phyloP scores from a whole-genome alignment of 2,888 invertebrate genomes.

The Lasioglossum oenotherae region DNA sequence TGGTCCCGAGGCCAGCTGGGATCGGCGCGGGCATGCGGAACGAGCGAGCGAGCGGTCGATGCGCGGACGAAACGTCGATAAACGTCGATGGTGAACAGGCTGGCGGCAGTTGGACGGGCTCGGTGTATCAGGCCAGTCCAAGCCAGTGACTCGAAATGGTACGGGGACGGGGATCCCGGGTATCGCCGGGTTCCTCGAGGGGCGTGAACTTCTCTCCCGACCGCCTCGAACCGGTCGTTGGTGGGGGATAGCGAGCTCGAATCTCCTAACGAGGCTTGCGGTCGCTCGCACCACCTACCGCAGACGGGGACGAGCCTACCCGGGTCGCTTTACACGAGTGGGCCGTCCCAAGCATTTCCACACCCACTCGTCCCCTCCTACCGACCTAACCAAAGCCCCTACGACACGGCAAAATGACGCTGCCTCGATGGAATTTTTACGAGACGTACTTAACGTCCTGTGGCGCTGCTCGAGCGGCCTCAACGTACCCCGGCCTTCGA shows the following conservation, averaged over 20 bases:
- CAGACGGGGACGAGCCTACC: slow-evolving; percentile 84
- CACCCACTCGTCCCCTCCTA: slow-evolving; percentile 67
- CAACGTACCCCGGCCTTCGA: slow-evolving; percentile 59
- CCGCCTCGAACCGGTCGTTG: slow-evolving; percentile 68
- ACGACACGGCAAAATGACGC: slow-evolving; percentile 81
- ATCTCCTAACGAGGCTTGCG: slow-evolving; percentile 29
- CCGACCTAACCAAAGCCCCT: slow-evolving; percentile 48
- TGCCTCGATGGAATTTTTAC: slow-evolving; percentile 83
- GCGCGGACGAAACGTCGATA: slow-evolving; percentile 66
- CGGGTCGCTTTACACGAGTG: slow-evolving; percentile 25
- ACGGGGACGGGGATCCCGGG: slow-evolving; percentile 76
- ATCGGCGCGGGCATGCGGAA: slow-evolving; percentile 31
- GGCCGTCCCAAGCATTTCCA: slow-evolving; percentile 46
- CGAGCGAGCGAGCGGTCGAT: slow-evolving; percentile 25
- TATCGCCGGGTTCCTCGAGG: slow-evolving; percentile 46
- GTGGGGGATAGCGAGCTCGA: slow-evolving; percentile 63
- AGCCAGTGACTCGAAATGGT: slow-evolving; percentile 84
- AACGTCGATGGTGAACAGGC: slow-evolving; percentile 58
- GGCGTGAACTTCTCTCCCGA: slow-evolving; percentile 64
- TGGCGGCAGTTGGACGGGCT: slow-evolving; percentile 51
- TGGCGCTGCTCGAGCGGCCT: slow-evolving; percentile 57
- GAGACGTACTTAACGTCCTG: slow-evolving; percentile 82
- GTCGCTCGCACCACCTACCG: slow-evolving; percentile 71
- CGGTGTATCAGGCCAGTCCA: slow-evolving; percentile 76
- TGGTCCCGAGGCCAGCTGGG: neutral